Evolutionary conservation across 2,113 vertebrate species (phyloP).

Genomic region (Donacobius atricapilla): DNA sequence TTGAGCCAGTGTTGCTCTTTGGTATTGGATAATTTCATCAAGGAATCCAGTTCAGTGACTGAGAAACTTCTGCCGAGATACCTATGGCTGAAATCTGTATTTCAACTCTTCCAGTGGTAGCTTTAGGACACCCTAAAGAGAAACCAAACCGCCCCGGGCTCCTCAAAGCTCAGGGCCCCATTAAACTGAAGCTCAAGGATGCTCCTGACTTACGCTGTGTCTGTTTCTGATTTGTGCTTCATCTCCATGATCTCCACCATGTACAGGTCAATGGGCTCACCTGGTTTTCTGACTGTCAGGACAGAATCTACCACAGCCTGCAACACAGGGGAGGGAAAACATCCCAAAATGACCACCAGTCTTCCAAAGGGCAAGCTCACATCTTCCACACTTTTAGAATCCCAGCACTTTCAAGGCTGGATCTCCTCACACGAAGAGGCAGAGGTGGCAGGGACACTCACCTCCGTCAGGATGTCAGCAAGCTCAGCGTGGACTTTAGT

Average conservation of each 20-base stretch:
- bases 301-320: conserved; percentile 96
- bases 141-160: not conserved
- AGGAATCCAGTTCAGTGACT: not conserved
- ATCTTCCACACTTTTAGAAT: not conserved
- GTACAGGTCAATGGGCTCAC: conserved; percentile 90
- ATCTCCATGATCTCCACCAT: conserved; percentile 99
- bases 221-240: conserved; percentile 96
- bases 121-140: not conserved
- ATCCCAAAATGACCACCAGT: not conserved
- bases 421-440: not conserved
- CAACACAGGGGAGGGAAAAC: not conserved
- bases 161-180: not conserved
- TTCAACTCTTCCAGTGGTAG: not conserved
- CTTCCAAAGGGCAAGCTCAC: not conserved
- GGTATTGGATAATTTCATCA: not conserved
- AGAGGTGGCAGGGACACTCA: not conserved
- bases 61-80: not conserved
- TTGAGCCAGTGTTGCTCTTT: not conserved
- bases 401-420: not conserved
- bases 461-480: conserved; percentile 94
- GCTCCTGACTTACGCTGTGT: conserved; percentile 84
- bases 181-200: not conserved
- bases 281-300: conserved; percentile 83
- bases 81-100: not conserved
- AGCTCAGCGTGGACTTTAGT: conserved; percentile 93